Evolutionary conservation across 2,888 invertebrate species (phyloP), one percentile per base, ranked within the genome.

Genomic region (Pseudococcus viburni): DNA sequence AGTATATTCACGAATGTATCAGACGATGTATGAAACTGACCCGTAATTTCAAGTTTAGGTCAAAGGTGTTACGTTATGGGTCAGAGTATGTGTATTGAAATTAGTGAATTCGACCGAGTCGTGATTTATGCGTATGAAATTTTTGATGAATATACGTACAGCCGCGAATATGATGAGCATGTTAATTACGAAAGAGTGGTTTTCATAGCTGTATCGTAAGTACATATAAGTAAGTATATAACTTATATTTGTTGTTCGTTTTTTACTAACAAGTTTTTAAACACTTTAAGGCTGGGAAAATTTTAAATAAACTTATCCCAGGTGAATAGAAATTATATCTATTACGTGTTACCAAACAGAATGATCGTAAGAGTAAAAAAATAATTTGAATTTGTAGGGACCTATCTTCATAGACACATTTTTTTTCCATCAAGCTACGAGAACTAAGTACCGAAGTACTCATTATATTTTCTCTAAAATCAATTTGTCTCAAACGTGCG

Each of bases 121-220:
- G 80, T 83, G 80, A 83, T 83, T 83, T 83, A 83, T 22, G 80
- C 22, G 80, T 46, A 83, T 83, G 46, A 83, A 83, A 83, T 83
- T 83, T 33, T 83, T 83, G 46, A 83, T 46, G 80, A 83, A 83
- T 42, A 46, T 46, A 46, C 39, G 17, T 33, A 77, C 39, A n/a
- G 48, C 48, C 15, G 48, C 48, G 15, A 51, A 51, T 51, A 42
- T 11, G 80, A 83, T 83, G 80, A 83, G 80, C 22, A 83, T 46
- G 33, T 83, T 83, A 83, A 83, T 83, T 83, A 83, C 80, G 46
- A 83, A 83, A 83, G 80, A 42, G 46, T 83, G 19, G 46, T 46
- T 26, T 46, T 46, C 19, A 64, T 68, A 11, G 17, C 6, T 64
- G 64, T 33, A 73, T 15, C 33, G 15, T 73, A 73, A 73, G 68